Evolutionary conservation across 2,888 invertebrate species (phyloP).

Genomic region (Polydrusus pterygomalis): DNA sequence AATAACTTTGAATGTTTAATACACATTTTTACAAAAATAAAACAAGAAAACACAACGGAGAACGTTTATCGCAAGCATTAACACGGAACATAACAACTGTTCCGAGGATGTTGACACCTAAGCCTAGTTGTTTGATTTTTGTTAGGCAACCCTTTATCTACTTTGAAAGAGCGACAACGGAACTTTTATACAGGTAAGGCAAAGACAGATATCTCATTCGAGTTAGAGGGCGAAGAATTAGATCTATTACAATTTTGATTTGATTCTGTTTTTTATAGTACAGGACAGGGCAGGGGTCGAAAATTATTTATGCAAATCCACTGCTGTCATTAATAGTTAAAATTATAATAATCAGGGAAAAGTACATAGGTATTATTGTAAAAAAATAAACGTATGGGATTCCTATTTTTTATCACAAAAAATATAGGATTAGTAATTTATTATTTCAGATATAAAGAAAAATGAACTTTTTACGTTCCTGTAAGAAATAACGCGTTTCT

Average conservation of each 20-base stretch:
- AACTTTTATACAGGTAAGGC: neutral
- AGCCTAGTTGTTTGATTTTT: conserved; percentile 7
- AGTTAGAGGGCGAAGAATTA: neutral
- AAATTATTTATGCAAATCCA: neutral
- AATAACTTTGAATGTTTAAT: conserved; percentile 7
- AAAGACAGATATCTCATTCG: neutral
- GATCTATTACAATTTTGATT: neutral
- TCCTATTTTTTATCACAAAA: no score
- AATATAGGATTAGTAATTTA: no score
- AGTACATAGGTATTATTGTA: neutral
- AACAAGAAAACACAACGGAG: neutral
- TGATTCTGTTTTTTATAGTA: conserved; percentile 1
- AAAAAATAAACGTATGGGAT: neutral
- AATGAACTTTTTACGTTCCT: neutral
- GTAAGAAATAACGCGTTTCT: conserved; percentile 9
- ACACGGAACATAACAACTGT: conserved; percentile 20
- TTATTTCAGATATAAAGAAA: no score
- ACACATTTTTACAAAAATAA: conserved; percentile 7
- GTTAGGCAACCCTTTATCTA: neutral
- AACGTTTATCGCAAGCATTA: neutral
- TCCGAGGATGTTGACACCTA: conserved; percentile 28
- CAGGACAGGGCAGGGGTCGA: conserved; percentile 11
- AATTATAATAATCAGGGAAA: neutral
- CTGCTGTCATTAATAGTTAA: no score
- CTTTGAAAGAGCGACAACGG: neutral